Evolutionary conservation across 2,888 invertebrate species (phyloP), one percentile per base, ranked within the genome.

Genomic region (Agrotis ipsilon): DNA sequence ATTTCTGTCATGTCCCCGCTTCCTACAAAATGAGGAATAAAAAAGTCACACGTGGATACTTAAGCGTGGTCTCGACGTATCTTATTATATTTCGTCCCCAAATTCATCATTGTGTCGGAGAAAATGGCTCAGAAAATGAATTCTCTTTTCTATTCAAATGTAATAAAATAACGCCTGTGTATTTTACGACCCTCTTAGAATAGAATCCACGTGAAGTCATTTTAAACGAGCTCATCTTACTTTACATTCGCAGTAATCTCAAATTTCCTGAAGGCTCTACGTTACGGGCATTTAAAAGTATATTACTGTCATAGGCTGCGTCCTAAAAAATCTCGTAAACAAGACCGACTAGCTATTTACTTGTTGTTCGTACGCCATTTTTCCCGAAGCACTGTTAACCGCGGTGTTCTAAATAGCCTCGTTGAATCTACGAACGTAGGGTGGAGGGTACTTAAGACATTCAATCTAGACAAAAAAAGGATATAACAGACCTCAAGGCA

Each of bases 401-500:
- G 68, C 45, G 55, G 39, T 45, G 27, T 60, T 60, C 62, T 63
- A 73, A 68, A 78, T 74, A 72, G 68, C 72, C 52, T 78, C 68
- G 58, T 69, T 65, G 49, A 64, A 68, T 19, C 32, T 60, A 46
- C 51, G 39, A 27, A 72, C 32, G 14, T 32, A n/a, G 55, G 32
- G 32, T 55, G 52, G 46, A 74, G 72, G 77, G 67, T 57, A 76
- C 72, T 82, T 75, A 72, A 78, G 74, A 67, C 68, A 73, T 82
- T 74, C 49, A 84, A 81, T 78, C 78, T 73, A 84, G 76, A 73
- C 68, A 75, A 84, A 75, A 82, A 81, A 68, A 71, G 80, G 72
- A 68, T 58, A 63, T 64, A 68, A 68, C 48, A 21, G 60, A 61
- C 57, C 52, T 74, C 27, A 61, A 61, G 43, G 63, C 55, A 49